Evolutionary conservation across 2,113 vertebrate species (phyloP).

Genomic region (Pseudorectes ferrugineus): DNA sequence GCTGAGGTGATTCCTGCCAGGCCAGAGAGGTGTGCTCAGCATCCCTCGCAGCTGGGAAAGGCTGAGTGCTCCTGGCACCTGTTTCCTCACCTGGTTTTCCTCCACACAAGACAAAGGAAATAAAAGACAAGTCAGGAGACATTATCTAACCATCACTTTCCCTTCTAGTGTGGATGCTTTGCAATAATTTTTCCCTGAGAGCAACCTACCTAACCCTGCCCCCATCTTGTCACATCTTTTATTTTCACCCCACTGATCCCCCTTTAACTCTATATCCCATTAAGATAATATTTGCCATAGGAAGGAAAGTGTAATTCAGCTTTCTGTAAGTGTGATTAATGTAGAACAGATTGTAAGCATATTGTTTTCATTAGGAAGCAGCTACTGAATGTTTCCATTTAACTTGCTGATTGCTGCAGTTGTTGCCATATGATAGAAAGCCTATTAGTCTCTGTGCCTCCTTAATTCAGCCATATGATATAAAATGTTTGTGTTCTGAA

Average conservation of each 20-base stretch:
- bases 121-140: not conserved
- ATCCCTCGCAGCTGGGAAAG: not conserved
- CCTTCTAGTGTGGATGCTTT: not conserved
- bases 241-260: not conserved
- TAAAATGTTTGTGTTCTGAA: not conserved
- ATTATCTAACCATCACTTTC: not conserved
- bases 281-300: not conserved
- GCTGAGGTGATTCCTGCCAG: not conserved
- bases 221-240: not conserved
- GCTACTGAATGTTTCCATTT: not conserved
- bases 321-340: not conserved
- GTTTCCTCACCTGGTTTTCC: not conserved
- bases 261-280: not conserved
- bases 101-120: not conserved
- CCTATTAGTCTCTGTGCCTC: not conserved
- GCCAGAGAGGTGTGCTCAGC: not conserved
- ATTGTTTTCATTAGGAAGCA: constrained; percentile 5
- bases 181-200: not conserved
- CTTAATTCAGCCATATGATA: not conserved
- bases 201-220: not conserved
- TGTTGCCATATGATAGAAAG: not conserved
- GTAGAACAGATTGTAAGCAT: not conserved
- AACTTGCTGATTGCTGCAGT: not conserved
- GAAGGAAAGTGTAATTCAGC: not conserved
- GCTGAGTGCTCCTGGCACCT: not conserved